Conservation (phyloP, 23 tunicate genomes). For the Botrylloides violaceus region DNA sequence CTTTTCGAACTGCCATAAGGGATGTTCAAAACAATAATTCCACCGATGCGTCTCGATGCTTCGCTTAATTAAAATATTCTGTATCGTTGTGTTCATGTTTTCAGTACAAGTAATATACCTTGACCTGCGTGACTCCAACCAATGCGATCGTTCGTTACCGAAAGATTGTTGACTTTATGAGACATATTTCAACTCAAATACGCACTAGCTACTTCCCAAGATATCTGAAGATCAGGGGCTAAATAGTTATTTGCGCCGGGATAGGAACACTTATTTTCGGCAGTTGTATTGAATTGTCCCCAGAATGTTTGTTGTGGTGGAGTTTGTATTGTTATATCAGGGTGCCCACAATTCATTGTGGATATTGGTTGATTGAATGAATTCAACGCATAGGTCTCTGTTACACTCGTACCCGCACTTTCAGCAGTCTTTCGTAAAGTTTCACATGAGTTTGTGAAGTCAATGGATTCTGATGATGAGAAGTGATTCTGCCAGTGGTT, state of each 20-base stretch:
- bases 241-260: neutral
- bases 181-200: neutral
- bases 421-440: neutral
- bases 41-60: too few relatives aligned
- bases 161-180: too few relatives aligned
- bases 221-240: neutral
- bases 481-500: neutral
- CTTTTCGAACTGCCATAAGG: too few relatives aligned
- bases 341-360: neutral
- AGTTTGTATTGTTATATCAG: neutral
- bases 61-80: too few relatives aligned
- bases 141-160: too few relatives aligned
- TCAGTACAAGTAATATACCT: too few relatives aligned
- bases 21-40: too few relatives aligned
- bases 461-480: neutral
- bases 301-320: neutral
- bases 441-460: neutral
- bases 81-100: too few relatives aligned
- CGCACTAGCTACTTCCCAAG: neutral
- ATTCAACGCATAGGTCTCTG: neutral
- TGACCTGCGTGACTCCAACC: too few relatives aligned
- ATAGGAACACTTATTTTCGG: neutral
- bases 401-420: neutral
- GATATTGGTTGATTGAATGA: neutral
- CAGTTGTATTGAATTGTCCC: neutral